Evolutionary conservation across 2,113 vertebrate genomes (phyloP).

Genomic region (Glaucidium brasilianum): DNA sequence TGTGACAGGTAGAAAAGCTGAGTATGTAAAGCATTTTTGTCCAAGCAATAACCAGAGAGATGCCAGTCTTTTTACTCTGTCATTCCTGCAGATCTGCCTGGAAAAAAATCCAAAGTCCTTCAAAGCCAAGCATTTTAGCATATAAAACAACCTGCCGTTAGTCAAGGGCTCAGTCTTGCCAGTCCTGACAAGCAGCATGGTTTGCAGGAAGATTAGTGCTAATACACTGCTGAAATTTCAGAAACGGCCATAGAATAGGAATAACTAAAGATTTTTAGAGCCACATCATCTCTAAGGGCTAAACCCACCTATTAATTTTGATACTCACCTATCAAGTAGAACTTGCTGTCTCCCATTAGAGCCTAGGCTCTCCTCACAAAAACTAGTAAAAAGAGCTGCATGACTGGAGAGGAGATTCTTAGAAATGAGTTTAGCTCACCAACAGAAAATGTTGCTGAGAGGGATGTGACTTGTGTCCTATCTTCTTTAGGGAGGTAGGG

Average conservation of each 20-base stretch:
- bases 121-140: neutral
- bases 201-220: neutral
- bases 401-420: neutral
- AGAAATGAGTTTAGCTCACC: neutral
- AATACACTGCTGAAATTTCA: neutral
- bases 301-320: neutral
- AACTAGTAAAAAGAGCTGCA: neutral
- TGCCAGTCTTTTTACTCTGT: neutral
- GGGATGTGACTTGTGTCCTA: neutral
- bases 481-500: neutral
- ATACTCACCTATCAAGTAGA: neutral
- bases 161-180: neutral
- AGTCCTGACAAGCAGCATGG: neutral
- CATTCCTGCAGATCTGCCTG: neutral
- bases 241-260: neutral
- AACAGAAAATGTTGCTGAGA: neutral
- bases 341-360: neutral
- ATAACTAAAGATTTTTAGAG: neutral
- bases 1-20: neutral
- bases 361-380: neutral
- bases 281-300: neutral
- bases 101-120: neutral
- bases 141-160: neutral
- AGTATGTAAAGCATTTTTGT: neutral
- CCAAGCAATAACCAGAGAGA: neutral